These are phyloP conservation scores for Colistium nudipinnis DNA, from an alignment of 2,113 vertebrate genomes.

Conservation along the genomic window DNA sequence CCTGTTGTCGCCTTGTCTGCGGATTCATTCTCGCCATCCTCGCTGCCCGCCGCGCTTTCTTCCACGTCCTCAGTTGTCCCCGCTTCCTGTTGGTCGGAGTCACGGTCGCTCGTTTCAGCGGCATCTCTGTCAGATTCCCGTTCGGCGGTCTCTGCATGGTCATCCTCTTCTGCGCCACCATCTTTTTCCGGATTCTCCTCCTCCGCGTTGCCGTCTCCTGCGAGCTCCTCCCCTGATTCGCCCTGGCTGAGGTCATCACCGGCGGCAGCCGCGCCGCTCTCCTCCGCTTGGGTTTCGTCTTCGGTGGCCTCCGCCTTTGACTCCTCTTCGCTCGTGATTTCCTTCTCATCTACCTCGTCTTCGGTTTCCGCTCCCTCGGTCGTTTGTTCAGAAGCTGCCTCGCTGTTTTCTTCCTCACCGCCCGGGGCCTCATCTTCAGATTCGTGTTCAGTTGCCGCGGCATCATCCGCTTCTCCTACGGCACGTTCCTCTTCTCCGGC, in stretches of 20 bases:
- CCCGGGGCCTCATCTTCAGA: background rate
- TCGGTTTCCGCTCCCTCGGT: background rate
- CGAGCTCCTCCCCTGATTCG: background rate
- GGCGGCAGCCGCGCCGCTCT: constrained; percentile 12
- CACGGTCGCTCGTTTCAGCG: too few species aligned
- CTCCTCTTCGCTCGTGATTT: background rate
- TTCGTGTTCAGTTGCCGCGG: constrained; percentile 14
- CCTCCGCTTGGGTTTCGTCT: constrained; percentile 23
- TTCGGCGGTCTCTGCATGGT: too few species aligned
- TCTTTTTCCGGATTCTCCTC: background rate
- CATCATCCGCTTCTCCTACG: constrained; percentile 1
- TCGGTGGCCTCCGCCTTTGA: background rate
- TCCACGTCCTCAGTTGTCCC: constrained; percentile 12
- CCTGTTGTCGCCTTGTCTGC: constrained; percentile 7
- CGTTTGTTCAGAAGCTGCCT: background rate
- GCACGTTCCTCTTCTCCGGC: constrained; percentile 1
- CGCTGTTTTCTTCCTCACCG: background rate
- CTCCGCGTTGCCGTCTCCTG: background rate
- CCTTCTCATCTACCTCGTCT: background rate
- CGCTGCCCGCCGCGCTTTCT: constrained; percentile 17
- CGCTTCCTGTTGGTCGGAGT: constrained; percentile 13
- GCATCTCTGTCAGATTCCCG: too few species aligned
- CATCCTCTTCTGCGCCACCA: constrained; percentile 7
- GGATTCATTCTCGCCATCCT: constrained; percentile 18
- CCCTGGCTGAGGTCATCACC: too few species aligned